Conservation (phyloP, 2,797 vertebrate species). For the Falco novaeseelandiae region DNA sequence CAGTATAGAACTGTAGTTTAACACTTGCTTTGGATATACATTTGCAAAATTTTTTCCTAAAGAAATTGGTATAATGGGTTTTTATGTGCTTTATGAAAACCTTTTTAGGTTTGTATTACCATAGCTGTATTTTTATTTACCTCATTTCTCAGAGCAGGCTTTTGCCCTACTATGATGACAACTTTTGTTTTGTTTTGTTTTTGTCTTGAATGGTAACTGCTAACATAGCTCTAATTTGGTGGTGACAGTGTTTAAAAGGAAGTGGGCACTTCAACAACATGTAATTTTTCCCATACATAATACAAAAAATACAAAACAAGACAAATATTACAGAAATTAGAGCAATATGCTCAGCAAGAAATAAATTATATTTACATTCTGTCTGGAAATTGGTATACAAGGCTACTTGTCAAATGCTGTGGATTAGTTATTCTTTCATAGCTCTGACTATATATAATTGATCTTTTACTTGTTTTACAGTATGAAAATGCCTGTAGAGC, state of each 20-base stretch:
- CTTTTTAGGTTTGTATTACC: not conserved
- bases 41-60: not conserved
- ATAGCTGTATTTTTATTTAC: not conserved
- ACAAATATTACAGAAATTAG: not conserved
- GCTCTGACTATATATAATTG: not conserved
- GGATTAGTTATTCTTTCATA: not conserved
- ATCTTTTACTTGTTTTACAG: not conserved
- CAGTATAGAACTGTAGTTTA: rapidly evolving
- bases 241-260: not conserved
- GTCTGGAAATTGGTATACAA: not conserved
- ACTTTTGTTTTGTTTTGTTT: not conserved
- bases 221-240: not conserved
- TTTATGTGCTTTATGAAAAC: not conserved
- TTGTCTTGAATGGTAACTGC: not conserved
- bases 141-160: not conserved
- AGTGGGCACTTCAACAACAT: not conserved
- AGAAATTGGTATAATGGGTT: not conserved
- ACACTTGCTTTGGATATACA: not conserved
- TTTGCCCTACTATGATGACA: not conserved
- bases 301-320: not conserved
- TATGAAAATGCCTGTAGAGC: not conserved
- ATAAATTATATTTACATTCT: not conserved
- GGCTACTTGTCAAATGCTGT: not conserved
- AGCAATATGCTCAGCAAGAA: not conserved
- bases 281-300: not conserved